Conservation (phyloP, 1,140 invertebrate genomes). For the Matsumurasca onukii region DNA sequence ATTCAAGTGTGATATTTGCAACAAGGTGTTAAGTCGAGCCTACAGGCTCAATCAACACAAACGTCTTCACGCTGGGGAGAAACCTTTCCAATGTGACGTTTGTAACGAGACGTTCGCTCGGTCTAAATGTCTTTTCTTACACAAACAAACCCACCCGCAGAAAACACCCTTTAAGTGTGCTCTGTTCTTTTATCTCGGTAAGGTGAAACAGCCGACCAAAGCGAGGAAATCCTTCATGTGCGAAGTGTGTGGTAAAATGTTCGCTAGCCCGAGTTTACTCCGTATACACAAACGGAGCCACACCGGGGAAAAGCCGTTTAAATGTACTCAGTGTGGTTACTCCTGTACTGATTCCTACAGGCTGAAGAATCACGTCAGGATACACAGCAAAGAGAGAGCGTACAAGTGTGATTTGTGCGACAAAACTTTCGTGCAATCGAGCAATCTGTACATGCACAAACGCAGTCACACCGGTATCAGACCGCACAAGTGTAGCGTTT, state of each 20-base stretch:
- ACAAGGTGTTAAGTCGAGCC: not conserved
- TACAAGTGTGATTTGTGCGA: not conserved
- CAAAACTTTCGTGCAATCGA: not conserved
- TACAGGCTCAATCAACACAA: not conserved
- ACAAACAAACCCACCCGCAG: not conserved
- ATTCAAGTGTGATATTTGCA: slow-evolving; percentile 6
- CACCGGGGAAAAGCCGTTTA: too few relatives aligned
- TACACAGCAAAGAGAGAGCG: not conserved
- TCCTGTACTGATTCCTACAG: too few relatives aligned
- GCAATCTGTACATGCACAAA: not conserved
- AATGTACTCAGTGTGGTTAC: too few relatives aligned
- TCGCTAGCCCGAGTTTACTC: too few relatives aligned
- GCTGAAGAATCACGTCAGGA: slow-evolving; percentile 1
- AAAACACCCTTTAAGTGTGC: not conserved
- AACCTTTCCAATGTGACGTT: not conserved
- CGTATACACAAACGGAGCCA: too few relatives aligned
- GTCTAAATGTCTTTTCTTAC: not conserved
- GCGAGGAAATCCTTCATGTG: too few relatives aligned
- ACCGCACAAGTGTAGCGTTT: not conserved
- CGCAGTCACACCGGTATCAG: not conserved
- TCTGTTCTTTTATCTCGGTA: too few relatives aligned
- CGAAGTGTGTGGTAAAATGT: too few relatives aligned
- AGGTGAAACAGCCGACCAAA: too few relatives aligned
- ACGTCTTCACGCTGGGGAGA: not conserved
- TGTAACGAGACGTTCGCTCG: not conserved